A percentile compares a stretch with the other conserved stretches of the same genome.
Conservation (phyloP, 2,113 vertebrate species). For the Silurus glanis region DNA sequence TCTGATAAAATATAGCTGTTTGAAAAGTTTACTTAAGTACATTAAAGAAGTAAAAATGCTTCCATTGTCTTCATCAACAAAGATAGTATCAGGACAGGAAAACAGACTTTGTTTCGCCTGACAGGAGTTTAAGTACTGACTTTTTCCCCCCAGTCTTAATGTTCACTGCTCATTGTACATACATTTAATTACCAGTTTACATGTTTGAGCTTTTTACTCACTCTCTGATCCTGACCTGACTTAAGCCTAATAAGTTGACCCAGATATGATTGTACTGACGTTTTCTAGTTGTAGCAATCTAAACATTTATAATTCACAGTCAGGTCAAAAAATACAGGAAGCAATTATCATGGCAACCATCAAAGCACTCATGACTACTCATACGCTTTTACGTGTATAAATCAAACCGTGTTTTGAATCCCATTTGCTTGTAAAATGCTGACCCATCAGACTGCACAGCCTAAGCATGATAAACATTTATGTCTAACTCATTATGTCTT, state of each 20-base stretch:
- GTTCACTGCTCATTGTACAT: neutral
- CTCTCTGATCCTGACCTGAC: neutral
- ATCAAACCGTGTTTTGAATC: slow-evolving; percentile 64
- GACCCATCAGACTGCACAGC: slow-evolving; percentile 60
- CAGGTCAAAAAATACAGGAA: slow-evolving; percentile 10
- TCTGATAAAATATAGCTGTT: no score
- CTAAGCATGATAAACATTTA: slow-evolving; percentile 61
- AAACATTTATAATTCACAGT: neutral
- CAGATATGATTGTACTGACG: neutral
- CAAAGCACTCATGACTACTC: slow-evolving; percentile 49
- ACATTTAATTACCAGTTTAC: neutral
- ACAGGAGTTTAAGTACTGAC: neutral
- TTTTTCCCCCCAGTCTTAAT: neutral
- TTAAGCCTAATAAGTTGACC: neutral
- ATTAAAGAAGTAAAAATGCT: no score
- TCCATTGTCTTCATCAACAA: neutral
- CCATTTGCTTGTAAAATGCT: slow-evolving; percentile 61
- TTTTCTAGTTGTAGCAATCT: neutral
- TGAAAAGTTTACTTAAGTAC: no score
- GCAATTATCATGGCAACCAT: neutral
- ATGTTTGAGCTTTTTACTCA: neutral
- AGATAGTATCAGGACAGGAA: neutral
- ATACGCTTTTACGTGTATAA: slow-evolving; percentile 58
- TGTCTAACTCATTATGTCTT: slow-evolving; percentile 63
- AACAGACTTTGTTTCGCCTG: neutral